phyloP scores from a whole-genome alignment of 23 tunicate genomes.

The Phallusia fumigata region DNA sequence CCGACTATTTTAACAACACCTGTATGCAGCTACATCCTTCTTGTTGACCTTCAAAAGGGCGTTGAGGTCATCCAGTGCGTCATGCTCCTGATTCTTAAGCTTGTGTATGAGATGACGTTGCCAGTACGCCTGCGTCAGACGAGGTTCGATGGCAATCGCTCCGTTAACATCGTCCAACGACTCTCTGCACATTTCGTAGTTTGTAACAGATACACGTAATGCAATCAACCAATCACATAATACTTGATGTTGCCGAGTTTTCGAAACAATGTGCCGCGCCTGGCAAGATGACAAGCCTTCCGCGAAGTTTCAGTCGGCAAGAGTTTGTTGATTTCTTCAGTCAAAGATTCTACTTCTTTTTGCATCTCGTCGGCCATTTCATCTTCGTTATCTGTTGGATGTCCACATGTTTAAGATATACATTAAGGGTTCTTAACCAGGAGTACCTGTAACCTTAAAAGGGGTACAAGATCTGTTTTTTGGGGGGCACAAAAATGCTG shows the following conservation, averaged over 20 bases:
- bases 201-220: background rate
- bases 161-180: conserved; percentile 58
- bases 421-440: too few relatives aligned
- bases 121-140: conserved; percentile 76
- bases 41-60: conserved; percentile 53
- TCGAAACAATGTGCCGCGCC: conserved; percentile 60
- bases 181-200: conserved; percentile 18
- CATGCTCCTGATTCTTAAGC: conserved; percentile 56
- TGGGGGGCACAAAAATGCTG: too few relatives aligned
- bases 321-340: conserved; percentile 21
- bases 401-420: too few relatives aligned
- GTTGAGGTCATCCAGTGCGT: conserved; percentile 89
- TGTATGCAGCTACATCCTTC: conserved; percentile 69
- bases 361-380: conserved; percentile 43
- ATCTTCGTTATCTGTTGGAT: conserved; percentile 35
- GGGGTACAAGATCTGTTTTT: too few relatives aligned
- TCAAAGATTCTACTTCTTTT: conserved; percentile 45
- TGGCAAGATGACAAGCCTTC: conserved; percentile 58
- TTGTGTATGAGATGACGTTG: conserved; percentile 82
- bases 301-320: conserved; percentile 19
- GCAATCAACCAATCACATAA: background rate
- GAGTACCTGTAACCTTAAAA: too few relatives aligned
- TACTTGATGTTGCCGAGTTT: conserved; percentile 89
- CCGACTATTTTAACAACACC: conserved; percentile 38
- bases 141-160: conserved; percentile 68